Base-by-base conservation (phyloP, 2,888 invertebrate genomes). In the Thysanoteuthis rhombus region DNA sequence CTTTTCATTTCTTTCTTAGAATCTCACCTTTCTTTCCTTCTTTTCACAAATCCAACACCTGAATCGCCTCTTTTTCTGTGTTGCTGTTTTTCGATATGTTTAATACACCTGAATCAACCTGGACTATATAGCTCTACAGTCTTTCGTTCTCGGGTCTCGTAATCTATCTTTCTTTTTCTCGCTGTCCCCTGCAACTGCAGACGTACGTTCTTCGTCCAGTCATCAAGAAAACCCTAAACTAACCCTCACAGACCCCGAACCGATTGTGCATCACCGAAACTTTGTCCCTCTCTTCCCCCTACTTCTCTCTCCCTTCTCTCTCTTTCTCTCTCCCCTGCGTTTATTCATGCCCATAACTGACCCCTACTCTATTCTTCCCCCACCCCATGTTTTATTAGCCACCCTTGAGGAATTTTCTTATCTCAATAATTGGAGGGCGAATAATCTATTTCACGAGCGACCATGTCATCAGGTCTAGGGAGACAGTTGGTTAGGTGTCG, bases 361-460 rank as follows among this genome's bases (percentile, higher is more conserved):
- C n/a, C n/a, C 75, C 36, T 52, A 22, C 25, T 25, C 52, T 52
- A 16, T 36, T 75, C n/a, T n/a, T 32, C 32, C 75, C 12, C 75
- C 10, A 75, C 75, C 36, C 16, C 10, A 12, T 75, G 75, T 75
- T 75, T 75, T 75, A 75, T 75, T 75, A 75, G 75, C 75, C n/a
- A 75, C 75, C n/a, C 75, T 75, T 75, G 75, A n/a, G 75, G 75
- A 75, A 75, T 75, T 75, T 75, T 75, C 75, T 75, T 75, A 75
- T 75, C 75, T n/a, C n/a, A 75, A 75, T 75, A 75, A 75, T 75
- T 75, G 75, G 75, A 75, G 75, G 75, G 75, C n/a, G 75, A 75
- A 75, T 75, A n/a, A 75, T 75, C n/a, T 75, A 75, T 75, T 75
- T 75, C 75, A 75, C 75, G 75, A 75, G n/a, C 75, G 75, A 75